Conservation (phyloP, 2,113 vertebrate species). For the Gopherus flavomarginatus region DNA sequence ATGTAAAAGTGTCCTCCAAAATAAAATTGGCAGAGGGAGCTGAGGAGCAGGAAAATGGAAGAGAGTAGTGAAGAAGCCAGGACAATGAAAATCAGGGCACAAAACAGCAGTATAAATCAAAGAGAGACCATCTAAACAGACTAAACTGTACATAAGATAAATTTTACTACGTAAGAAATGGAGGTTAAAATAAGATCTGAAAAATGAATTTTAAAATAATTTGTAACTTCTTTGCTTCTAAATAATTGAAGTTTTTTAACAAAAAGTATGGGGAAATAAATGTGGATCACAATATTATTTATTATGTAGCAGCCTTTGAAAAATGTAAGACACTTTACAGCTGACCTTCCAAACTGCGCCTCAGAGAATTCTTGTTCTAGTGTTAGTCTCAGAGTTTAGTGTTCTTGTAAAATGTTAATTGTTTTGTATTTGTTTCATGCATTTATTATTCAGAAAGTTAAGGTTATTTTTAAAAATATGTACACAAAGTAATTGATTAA, state of each 20-base stretch:
- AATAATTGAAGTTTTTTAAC: not conserved
- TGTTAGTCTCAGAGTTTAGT: slow-evolving; percentile 2
- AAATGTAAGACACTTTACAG: not conserved
- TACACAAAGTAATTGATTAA: not conserved
- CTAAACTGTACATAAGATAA: not conserved
- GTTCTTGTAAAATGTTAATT: slow-evolving; percentile 26
- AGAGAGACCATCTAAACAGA: not conserved
- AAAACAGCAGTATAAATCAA: not conserved
- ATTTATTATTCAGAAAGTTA: slow-evolving; percentile 5
- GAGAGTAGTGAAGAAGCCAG: not conserved
- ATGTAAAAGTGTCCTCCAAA: rapidly evolving
- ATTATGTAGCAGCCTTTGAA: not conserved
- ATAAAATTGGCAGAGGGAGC: not conserved
- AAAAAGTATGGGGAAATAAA: not conserved
- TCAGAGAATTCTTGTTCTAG: not conserved
- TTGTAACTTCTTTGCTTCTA: not conserved
- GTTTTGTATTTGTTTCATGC: slow-evolving; percentile 18
- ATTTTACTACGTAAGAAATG: not conserved
- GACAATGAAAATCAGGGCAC: not conserved
- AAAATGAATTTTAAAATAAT: not conserved
- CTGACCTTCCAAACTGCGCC: slow-evolving; percentile 32
- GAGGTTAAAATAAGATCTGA: not conserved
- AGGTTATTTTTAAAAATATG: not conserved
- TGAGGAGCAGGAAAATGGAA: not conserved
- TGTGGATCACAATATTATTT: not conserved